Conservation (phyloP, 2,113 vertebrate genomes). For the Mus spicilegus region DNA sequence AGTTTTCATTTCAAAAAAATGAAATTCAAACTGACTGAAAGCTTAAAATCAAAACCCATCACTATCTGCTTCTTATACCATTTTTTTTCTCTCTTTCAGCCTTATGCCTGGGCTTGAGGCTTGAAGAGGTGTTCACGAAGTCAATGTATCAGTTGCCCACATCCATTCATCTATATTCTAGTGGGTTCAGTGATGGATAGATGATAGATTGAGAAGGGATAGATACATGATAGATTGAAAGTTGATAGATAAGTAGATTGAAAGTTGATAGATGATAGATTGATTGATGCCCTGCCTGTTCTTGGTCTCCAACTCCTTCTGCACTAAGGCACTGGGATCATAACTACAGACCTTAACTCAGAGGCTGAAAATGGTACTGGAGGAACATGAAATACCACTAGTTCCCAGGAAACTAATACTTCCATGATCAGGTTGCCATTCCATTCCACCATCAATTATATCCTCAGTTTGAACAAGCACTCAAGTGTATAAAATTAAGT, state of each 20-base stretch:
- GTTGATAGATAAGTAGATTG: no score
- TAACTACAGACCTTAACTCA: constrained; percentile 95
- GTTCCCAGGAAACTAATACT: constrained; percentile 96
- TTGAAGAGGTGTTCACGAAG: background rate
- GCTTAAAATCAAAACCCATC: background rate
- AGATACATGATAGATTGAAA: no score
- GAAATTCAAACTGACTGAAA: background rate
- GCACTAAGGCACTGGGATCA: constrained; percentile 91
- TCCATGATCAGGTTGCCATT: constrained; percentile 97
- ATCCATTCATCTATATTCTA: constrained; percentile 83
- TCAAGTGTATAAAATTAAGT: constrained; percentile 95
- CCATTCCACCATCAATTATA: constrained; percentile 99
- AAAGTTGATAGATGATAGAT: no score
- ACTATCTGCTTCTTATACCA: background rate
- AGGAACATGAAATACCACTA: constrained; percentile 99
- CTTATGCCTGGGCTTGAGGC: background rate
- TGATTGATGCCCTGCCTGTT: constrained; percentile 82
- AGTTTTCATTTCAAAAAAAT: background rate
- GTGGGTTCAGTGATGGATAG: constrained; percentile 93
- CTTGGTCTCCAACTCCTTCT: constrained; percentile 95
- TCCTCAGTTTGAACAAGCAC: constrained; percentile 95
- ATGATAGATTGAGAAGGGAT: no score
- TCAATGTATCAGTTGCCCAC: background rate
- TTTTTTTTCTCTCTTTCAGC: background rate
- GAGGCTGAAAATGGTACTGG: constrained; percentile 93